Conservation (phyloP, 1,140 invertebrate species). For the Aphaenogaster ashmeadi region DNA sequence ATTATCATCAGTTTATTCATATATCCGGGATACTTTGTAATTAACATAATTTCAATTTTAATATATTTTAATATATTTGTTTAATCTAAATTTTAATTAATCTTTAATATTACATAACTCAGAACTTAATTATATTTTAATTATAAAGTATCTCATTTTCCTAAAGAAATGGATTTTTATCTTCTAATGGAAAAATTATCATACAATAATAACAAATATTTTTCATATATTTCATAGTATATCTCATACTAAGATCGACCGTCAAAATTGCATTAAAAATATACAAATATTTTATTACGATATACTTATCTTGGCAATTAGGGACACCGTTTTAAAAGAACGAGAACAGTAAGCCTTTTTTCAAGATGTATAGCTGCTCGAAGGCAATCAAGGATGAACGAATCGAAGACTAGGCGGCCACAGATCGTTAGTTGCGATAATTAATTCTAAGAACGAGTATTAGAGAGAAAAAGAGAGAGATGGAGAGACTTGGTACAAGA, state of each 20-base stretch:
- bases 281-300: neutral
- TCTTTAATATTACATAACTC: neutral
- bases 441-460: constrained; percentile 76
- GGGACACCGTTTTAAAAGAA: neutral
- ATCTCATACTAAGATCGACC: neutral
- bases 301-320: neutral
- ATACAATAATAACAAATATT: neutral
- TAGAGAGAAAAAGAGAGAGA: constrained; percentile 4
- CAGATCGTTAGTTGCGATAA: constrained; percentile 68
- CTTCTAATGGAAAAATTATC: neutral
- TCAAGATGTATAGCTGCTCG: neutral
- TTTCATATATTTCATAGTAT: neutral
- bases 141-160: neutral
- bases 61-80: neutral
- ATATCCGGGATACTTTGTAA: neutral
- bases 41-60: neutral
- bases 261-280: neutral
- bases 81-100: constrained; percentile 19
- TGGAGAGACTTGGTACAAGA: neutral
- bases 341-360: neutral
- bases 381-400: constrained; percentile 48
- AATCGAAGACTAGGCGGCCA: constrained; percentile 25
- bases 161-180: neutral
- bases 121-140: neutral
- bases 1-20: constrained; percentile 1